Evolutionary conservation across 2,797 vertebrate species (phyloP).

Genomic region (Bothrops alternatus): DNA sequence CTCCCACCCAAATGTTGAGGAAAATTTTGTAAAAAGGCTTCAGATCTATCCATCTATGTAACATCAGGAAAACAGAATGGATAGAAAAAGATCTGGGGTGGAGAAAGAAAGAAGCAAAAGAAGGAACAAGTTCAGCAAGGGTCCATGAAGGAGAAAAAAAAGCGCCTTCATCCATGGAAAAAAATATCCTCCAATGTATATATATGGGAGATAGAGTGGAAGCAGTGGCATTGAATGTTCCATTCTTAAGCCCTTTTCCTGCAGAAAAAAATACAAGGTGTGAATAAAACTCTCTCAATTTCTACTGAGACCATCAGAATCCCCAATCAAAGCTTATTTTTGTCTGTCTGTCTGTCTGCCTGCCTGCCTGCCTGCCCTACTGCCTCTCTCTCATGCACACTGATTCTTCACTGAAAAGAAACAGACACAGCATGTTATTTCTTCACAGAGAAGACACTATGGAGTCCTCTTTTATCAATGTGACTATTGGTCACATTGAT

Average conservation of each 20-base stretch:
- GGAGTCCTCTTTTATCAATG: background rate
- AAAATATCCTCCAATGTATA: background rate
- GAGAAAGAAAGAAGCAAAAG: background rate
- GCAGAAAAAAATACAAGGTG: background rate
- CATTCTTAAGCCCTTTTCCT: background rate
- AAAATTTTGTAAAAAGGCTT: background rate
- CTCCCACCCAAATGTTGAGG: background rate
- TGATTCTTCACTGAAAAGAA: background rate
- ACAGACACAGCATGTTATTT: background rate
- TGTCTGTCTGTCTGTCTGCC: background rate
- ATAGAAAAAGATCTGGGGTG: background rate
- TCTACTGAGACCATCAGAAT: background rate
- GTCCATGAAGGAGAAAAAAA: background rate
- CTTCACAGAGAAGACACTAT: background rate
- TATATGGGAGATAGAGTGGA: background rate
- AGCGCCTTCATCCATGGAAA: background rate
- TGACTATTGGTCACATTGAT: background rate
- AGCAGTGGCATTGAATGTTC: background rate
- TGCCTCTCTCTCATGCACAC: background rate
- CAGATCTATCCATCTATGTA: background rate
- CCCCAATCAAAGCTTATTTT: background rate
- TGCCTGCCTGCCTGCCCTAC: background rate
- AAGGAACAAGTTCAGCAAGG: background rate
- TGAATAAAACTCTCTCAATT: background rate
- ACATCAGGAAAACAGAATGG: background rate